Conservation (phyloP, 2,797 vertebrate genomes). For the Sebastes glaucus region DNA sequence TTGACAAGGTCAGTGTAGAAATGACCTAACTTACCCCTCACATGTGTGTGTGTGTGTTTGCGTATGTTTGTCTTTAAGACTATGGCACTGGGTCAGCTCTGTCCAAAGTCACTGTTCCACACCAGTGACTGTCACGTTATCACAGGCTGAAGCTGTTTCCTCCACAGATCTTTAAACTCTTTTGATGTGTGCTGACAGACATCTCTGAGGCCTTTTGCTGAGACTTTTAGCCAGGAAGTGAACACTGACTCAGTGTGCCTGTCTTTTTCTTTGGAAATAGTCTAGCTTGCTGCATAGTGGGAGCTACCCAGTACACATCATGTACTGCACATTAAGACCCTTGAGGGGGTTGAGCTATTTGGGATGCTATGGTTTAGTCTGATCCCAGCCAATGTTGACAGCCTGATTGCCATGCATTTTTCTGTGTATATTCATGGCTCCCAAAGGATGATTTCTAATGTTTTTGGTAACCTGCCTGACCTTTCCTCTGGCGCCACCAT, state of each 20-base stretch:
- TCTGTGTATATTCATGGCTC: neutral
- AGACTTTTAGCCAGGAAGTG: neutral
- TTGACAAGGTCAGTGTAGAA: neutral
- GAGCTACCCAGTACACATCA: neutral
- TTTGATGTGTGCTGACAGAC: conserved; percentile 2
- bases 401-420: neutral
- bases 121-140: conserved; percentile 2
- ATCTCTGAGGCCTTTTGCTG: neutral
- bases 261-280: neutral
- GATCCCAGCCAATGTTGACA: neutral
- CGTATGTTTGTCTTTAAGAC: neutral
- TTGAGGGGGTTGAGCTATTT: neutral
- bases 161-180: neutral
- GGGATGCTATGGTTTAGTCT: neutral
- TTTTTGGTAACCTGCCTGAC: neutral
- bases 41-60: neutral
- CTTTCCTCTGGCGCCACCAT: neutral
- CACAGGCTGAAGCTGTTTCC: conserved; percentile 13
- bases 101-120: conserved; percentile 22
- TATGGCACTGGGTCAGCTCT: neutral
- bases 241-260: neutral
- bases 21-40: neutral
- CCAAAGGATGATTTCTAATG: neutral
- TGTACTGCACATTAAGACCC: neutral
- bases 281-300: neutral